Conservation (phyloP, 2,113 vertebrate species). For the Otocyon megalotis region DNA sequence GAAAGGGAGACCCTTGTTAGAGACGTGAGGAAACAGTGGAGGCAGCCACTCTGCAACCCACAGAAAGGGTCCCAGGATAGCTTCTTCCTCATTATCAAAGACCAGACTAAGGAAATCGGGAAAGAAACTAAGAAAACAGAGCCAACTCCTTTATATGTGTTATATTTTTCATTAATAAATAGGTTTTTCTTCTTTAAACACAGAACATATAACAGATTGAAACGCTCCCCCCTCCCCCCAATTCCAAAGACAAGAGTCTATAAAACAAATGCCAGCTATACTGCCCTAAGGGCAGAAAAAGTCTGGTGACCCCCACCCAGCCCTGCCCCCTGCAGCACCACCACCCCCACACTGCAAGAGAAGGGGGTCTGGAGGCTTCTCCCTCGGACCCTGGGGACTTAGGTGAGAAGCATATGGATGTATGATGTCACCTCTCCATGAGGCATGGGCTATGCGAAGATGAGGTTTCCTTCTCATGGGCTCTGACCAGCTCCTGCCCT, state of each 20-base stretch:
- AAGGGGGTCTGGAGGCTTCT: slow-evolving; percentile 75
- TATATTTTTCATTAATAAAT: slow-evolving; percentile 89
- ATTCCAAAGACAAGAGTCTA: slow-evolving; percentile 80
- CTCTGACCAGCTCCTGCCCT: slow-evolving; percentile 71
- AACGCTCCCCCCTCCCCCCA: slow-evolving; percentile 73
- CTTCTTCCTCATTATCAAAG: not conserved
- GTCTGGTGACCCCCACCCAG: slow-evolving; percentile 44
- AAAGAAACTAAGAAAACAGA: not conserved
- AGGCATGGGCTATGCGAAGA: slow-evolving; percentile 75
- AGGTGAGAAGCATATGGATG: slow-evolving; percentile 79
- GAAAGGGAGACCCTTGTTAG: not conserved
- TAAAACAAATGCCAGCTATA: slow-evolving; percentile 78
- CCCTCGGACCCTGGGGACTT: slow-evolving; percentile 71
- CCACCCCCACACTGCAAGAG: slow-evolving; percentile 73
- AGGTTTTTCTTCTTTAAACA: slow-evolving; percentile 90
- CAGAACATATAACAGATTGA: slow-evolving; percentile 85
- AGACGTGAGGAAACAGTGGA: not conserved
- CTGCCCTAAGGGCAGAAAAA: slow-evolving; percentile 57
- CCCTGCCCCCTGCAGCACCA: slow-evolving; percentile 75
- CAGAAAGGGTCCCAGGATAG: not conserved
- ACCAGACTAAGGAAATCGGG: not conserved
- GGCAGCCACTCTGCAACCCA: not conserved
- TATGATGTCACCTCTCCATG: slow-evolving; percentile 71
- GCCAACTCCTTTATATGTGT: slow-evolving; percentile 68
- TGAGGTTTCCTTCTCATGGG: slow-evolving; percentile 64